A percentile compares a stretch with the other conserved stretches of the same genome.
These are phyloP conservation scores for Nematolebias whitei DNA, from an alignment of 2,113 vertebrate species.

Conservation along the genomic window DNA sequence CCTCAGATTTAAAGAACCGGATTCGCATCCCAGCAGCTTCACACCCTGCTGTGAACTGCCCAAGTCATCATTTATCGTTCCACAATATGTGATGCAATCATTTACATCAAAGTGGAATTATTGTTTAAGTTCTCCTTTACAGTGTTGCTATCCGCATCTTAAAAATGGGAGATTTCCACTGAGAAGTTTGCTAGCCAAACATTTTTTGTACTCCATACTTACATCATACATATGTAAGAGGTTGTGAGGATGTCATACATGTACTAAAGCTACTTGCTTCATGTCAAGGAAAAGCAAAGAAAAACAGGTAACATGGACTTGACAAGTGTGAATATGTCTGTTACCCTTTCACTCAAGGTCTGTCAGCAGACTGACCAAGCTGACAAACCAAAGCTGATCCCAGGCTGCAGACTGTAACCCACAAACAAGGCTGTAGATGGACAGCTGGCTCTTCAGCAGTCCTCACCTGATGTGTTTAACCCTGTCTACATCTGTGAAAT, in stretches of 20 bases:
- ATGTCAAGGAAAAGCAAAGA: constrained; percentile 43
- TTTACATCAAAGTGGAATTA: not conserved
- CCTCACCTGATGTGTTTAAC: constrained; percentile 52
- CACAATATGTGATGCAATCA: constrained; percentile 1
- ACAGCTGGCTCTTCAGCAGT: constrained; percentile 57
- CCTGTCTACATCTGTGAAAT: constrained; percentile 39
- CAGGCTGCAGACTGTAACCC: constrained; percentile 62
- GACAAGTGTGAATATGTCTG: constrained; percentile 77
- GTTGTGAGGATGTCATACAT: constrained; percentile 14
- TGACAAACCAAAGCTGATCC: constrained; percentile 70
- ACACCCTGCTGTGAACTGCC: too few species aligned
- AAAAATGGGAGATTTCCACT: not conserved
- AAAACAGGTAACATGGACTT: constrained; percentile 64
- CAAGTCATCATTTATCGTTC: too few species aligned
- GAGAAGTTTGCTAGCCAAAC: constrained; percentile 7
- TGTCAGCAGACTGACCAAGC: constrained; percentile 71
- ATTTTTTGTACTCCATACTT: constrained; percentile 11
- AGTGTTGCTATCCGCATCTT: not conserved
- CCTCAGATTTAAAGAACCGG: too few species aligned
- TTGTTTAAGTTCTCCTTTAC: not conserved
- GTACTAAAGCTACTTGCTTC: constrained; percentile 33
- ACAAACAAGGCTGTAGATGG: constrained; percentile 65
- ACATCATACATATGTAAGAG: constrained; percentile 27
- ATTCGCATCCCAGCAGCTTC: too few species aligned
- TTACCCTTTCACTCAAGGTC: constrained; percentile 75